Evolutionary conservation across 2,113 vertebrate genomes (phyloP), one percentile per base, ranked within the genome.

Genomic region (Diphyllodes magnificus): DNA sequence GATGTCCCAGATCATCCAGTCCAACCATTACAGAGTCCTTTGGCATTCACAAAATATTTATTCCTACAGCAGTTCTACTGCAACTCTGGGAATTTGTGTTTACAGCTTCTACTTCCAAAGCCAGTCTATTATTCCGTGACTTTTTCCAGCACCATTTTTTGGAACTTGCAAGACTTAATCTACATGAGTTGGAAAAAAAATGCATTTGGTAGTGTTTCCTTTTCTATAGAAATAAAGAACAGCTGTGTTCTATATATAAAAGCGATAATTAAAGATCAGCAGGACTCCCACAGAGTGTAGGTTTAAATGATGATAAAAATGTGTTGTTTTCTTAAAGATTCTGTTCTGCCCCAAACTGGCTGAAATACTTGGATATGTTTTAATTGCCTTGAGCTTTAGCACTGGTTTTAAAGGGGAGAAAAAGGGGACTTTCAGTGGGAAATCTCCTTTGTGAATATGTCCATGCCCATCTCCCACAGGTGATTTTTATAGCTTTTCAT

Each of bases 221-320:
- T 73, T 82, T 12, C 91, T n/a, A 31, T 16, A 65, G 57, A 70
- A 73, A 60, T 11, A 64, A 77, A 65, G 93, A 82, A 27, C 90
- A 94, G 73, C 31, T 90, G 78, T 91, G 78, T 57, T 61, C 73
- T 90, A 15, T 60, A 59, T 64, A 66, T 75, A 56, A 37, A 90
- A 82, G 50, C 45, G 81, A 87, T 91, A 92, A 94, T 87, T 89
- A 89, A 87, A 87, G 66, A 84, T 71, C 78, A 79, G 64, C 85
- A 91, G 73, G 81, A 73, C 65, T 94, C 87, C 78, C 35, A 56
- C 57, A 27, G 91, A 81, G 31, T 18, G 50, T 35, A 15, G 69
- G 37, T 60, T 93, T 69, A 57, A 90, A 60, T 44, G 37, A 39
- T 70, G 47, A 56, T 45, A 75, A 82, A 91, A 89, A 57, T 42